phyloP scores from a whole-genome alignment of 2,113 vertebrate genomes.

The Sceloporus undulatus region DNA sequence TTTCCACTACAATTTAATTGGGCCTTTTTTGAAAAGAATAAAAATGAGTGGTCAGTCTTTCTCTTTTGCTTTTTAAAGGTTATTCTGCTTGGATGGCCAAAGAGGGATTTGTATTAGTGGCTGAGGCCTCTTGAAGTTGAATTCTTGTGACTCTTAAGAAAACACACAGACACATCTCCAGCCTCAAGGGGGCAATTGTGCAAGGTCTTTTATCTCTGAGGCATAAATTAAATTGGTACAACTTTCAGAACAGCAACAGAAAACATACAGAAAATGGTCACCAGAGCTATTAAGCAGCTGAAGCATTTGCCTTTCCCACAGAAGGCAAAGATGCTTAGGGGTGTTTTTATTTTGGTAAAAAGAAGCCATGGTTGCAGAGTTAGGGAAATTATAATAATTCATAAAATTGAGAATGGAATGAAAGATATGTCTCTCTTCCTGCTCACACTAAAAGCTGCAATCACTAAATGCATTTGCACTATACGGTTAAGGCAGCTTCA shows the following conservation, averaged over 20 bases:
- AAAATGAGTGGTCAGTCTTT: background rate
- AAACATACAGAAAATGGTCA: background rate
- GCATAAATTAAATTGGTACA: background rate
- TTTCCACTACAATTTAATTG: constrained; percentile 10
- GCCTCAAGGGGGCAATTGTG: background rate
- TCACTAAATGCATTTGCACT: background rate
- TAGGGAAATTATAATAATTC: background rate
- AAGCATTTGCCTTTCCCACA: no score
- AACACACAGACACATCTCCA: background rate
- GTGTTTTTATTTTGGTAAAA: background rate
- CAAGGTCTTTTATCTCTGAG: background rate
- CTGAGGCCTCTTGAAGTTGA: background rate
- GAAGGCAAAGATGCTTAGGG: background rate
- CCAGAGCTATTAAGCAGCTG: background rate
- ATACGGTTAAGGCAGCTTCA: background rate
- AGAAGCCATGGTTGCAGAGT: background rate
- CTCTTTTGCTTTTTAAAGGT: background rate
- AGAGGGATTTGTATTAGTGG: background rate
- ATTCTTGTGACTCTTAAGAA: background rate
- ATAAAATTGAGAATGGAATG: background rate
- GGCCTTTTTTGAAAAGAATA: background rate
- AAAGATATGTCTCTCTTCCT: background rate
- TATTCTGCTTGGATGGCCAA: constrained; percentile 13
- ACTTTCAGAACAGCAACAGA: background rate
- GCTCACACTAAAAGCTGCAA: background rate